Conservation (phyloP, 2,113 vertebrate genomes). For the Hippoglossus stenolepis region DNA sequence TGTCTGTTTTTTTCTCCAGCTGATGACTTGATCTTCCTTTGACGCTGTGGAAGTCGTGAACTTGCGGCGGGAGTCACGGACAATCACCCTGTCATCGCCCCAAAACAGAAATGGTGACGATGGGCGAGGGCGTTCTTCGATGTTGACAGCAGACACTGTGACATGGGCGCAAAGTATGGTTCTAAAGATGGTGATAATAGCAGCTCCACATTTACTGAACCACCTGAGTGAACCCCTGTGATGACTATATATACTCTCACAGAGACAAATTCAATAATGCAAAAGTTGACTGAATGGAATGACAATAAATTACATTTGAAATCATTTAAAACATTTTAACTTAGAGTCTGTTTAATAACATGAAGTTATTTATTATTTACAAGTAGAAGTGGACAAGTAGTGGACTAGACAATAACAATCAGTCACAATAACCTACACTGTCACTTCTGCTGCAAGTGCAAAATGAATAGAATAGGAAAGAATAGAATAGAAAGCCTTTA, state of each 20-base stretch:
- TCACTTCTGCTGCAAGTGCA: no score
- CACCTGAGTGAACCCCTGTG: neutral
- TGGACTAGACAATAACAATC: no score
- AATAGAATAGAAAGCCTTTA: no score
- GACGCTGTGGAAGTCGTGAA: neutral
- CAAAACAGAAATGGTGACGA: constrained; percentile 21
- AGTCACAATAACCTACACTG: no score
- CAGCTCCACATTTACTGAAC: no score
- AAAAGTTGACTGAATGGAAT: no score
- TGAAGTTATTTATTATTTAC: no score
- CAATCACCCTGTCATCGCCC: constrained; percentile 11
- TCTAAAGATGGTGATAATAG: constrained; percentile 8
- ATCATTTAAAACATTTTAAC: no score
- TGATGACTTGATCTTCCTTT: constrained; percentile 47
- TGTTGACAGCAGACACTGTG: constrained; percentile 1
- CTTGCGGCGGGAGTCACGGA: neutral
- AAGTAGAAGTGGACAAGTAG: no score
- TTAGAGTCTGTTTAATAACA: no score
- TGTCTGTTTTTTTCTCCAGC: constrained; percentile 10
- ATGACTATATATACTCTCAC: neutral
- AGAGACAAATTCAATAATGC: neutral
- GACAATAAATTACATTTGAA: no score
- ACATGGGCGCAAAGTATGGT: neutral
- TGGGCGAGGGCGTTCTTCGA: neutral
- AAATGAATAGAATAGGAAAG: no score